phyloP scores from a whole-genome alignment of 2,888 invertebrate species.

The Schizotus pectinicornis region DNA sequence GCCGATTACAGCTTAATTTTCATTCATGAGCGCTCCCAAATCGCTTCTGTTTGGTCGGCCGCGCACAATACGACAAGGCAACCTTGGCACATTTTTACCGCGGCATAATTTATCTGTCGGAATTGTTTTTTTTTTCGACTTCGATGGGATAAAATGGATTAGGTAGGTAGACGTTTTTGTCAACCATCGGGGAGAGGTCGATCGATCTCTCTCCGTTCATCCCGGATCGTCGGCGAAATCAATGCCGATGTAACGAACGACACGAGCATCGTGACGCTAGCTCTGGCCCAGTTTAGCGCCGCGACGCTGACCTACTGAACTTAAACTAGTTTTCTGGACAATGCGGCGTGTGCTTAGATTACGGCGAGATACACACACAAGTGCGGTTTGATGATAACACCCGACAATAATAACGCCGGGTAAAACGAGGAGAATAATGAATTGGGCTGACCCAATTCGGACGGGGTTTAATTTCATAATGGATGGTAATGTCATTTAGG shows the following conservation, averaged over 20 bases:
- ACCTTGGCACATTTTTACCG: conserved; percentile 46
- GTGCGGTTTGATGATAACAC: conserved; percentile 5
- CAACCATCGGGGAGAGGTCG: conserved; percentile 32
- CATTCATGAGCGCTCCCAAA: conserved; percentile 37
- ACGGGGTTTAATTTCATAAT: too few species aligned
- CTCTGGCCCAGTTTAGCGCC: conserved; percentile 37
- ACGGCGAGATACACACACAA: conserved; percentile 8
- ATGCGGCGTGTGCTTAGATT: conserved; percentile 17
- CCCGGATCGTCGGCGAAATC: conserved; percentile 36
- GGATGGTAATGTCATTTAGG: too few species aligned
- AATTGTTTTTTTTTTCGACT: conserved; percentile 15
- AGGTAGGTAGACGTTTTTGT: conserved; percentile 29
- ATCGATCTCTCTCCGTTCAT: conserved; percentile 35
- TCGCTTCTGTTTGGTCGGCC: conserved; percentile 41
- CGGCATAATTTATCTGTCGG: conserved; percentile 35
- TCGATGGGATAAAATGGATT: conserved; percentile 20
- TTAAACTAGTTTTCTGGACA: conserved; percentile 38
- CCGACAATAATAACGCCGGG: conserved; percentile 5
- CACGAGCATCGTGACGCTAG: conserved; percentile 42
- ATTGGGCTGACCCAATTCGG: conserved; percentile 16
- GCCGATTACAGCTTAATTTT: conserved; percentile 37
- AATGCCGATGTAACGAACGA: conserved; percentile 41
- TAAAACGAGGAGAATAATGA: not conserved
- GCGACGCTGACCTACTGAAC: conserved; percentile 46
- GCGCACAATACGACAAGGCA: conserved; percentile 35